Evolutionary conservation across 2,113 vertebrate genomes (phyloP).

Genomic region (Stigmatopora nigra): DNA sequence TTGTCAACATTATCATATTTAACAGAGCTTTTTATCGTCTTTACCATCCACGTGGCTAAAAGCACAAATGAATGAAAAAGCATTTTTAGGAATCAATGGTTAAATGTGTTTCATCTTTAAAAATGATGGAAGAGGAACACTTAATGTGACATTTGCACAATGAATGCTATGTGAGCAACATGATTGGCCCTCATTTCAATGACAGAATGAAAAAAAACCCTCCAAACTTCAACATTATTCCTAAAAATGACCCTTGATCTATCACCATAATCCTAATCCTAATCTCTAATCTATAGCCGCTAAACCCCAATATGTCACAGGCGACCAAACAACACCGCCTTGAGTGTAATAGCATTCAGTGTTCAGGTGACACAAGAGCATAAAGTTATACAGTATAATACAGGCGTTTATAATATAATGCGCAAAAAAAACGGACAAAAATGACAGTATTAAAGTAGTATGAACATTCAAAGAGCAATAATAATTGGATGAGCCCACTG

Average conservation of each 20-base stretch:
- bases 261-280: no score
- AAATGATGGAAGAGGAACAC: conserved; percentile 23
- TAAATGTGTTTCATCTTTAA: conserved; percentile 19
- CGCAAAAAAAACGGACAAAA: conserved; percentile 43
- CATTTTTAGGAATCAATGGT: conserved; percentile 27
- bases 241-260: no score
- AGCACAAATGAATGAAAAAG: not conserved
- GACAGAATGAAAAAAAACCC: not conserved
- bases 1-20: not conserved
- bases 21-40: not conserved
- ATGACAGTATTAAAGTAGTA: conserved; percentile 58
- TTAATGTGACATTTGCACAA: not conserved
- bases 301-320: not conserved
- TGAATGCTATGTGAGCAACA: not conserved
- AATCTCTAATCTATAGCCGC: not conserved
- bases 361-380: conserved; percentile 16
- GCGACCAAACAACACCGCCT: not conserved
- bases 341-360: not conserved
- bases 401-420: conserved; percentile 24
- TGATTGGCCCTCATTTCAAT: not conserved
- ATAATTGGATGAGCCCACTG: conserved; percentile 23
- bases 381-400: conserved; percentile 23
- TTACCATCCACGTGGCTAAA: not conserved
- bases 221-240: no score
- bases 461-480: conserved; percentile 67